These are phyloP conservation scores for Apostichopus californicus DNA, from an alignment of 35 echinoderm and acorn worm genomes.

Conservation along the genomic window DNA sequence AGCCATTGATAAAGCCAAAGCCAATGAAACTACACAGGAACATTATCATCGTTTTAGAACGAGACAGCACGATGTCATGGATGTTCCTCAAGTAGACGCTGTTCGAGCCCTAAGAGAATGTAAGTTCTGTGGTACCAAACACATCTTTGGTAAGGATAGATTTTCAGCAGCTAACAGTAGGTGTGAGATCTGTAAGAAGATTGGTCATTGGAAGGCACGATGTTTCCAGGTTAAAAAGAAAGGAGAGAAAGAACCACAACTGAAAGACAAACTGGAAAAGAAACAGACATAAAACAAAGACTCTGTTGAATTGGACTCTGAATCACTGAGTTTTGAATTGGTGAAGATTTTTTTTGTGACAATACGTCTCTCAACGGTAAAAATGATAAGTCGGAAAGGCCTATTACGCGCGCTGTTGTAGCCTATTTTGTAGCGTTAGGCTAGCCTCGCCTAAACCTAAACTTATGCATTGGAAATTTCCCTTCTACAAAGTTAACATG, in stretches of 20 bases:
- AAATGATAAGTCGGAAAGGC: slow-evolving; percentile 19
- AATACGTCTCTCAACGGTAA: neutral
- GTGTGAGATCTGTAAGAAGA: slow-evolving; percentile 26
- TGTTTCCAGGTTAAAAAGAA: slow-evolving; percentile 12
- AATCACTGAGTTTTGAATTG: slow-evolving; percentile 15
- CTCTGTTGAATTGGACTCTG: slow-evolving; percentile 6
- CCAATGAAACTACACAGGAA: slow-evolving; percentile 42
- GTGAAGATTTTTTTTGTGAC: neutral
- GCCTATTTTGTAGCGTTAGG: too few species aligned
- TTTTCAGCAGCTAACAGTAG: slow-evolving; percentile 43
- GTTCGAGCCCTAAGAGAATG: slow-evolving; percentile 29
- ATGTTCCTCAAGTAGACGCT: neutral
- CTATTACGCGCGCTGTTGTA: neutral
- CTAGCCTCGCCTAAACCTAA: too few species aligned
- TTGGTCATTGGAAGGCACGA: slow-evolving; percentile 11
- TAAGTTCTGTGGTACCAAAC: slow-evolving; percentile 30
- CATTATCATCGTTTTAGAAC: slow-evolving; percentile 37
- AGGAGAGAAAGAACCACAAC: neutral
- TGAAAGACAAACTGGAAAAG: neutral
- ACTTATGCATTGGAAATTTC: too few species aligned
- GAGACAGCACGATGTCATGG: neutral
- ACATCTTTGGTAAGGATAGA: slow-evolving; percentile 41
- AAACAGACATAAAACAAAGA: slow-evolving; percentile 38
- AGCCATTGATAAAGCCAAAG: slow-evolving; percentile 51
- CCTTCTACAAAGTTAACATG: too few species aligned